Conservation (phyloP, 2,888 invertebrate genomes). For the Hecatera dysodea region DNA sequence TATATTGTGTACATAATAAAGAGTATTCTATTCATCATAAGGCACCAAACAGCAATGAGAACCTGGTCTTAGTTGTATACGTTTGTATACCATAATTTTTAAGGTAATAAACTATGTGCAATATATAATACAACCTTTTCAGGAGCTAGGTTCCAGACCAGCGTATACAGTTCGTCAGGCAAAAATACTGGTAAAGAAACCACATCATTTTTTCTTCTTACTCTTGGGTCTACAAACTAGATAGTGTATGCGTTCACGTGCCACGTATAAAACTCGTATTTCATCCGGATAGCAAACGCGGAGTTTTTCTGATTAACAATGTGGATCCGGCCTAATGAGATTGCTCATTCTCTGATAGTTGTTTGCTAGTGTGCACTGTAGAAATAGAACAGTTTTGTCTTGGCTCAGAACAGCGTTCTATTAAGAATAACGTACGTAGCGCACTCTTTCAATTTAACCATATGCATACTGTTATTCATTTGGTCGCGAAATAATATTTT, state of each 20-base stretch:
- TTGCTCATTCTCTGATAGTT: constrained; percentile 27
- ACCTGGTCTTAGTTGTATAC: background rate
- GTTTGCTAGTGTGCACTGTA: background rate
- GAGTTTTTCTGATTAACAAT: constrained; percentile 68
- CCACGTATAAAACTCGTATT: constrained; percentile 36
- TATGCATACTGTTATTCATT: no score
- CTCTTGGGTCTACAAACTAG: constrained; percentile 16
- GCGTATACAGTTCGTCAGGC: background rate
- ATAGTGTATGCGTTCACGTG: constrained; percentile 32
- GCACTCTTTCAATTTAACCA: no score
- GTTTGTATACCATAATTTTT: no score
- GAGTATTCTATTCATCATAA: no score
- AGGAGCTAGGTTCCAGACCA: background rate
- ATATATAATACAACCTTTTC: background rate
- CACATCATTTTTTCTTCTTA: background rate
- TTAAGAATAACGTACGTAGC: no score
- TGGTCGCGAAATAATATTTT: no score
- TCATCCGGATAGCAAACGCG: constrained; percentile 40
- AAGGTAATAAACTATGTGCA: no score
- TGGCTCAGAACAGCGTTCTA: no score
- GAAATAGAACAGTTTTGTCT: background rate
- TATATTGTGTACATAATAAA: no score
- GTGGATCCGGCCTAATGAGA: constrained; percentile 62
- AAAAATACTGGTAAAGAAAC: constrained; percentile 1
- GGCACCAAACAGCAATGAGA: background rate